Base-by-base conservation (phyloP, 2,888 invertebrate species). In the Polyommatus icarus region DNA sequence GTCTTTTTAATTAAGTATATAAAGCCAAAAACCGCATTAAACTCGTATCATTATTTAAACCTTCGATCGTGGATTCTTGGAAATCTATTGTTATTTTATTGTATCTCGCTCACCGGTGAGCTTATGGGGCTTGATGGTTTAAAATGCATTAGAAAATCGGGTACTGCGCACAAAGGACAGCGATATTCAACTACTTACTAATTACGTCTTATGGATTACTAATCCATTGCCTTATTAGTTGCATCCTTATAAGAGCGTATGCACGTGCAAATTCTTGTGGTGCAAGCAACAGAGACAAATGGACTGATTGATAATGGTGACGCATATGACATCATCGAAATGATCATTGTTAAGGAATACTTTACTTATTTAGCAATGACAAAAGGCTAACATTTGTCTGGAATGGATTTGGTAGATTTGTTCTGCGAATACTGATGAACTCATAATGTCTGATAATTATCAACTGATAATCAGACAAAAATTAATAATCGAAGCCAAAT, bases 231-330 rank as follows among this genome's bases (percentile, higher is more conserved):
- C 75, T 75, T 75, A 75, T 75, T 75, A 46, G 75, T 24, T 50
- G 2, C 75, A 54, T 54, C 75, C 75, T 50, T 80, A 82, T 82
- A 78, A 80, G 80, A 79, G 7, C 29, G 24, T 29, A 24, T 77
- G 83, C 84, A 84, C 84, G 84, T 84, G 84, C 83, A 81, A 82
- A 84, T 84, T 76, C 83, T 81, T 80, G 78, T 76, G 76, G 78
- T 81, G 78, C 83, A 83, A 84, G 82, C 83, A 83, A 78, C 81
- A 78, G 79, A 85, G 85, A 85, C 84, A 83, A 84, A 29, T 67
- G 7, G 6, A 67, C 67, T 24, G 79, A 84, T 82, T 82, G 82
- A 80, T 29, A 67, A 67, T 78, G 79, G 79, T 72, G 71, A 76
- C 15, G 72, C 5, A 50, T n/a, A 77, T 76, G 76, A 76, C 67